Evolutionary conservation across 2,113 vertebrate genomes (phyloP).

Genomic region (Planiliza haematocheilus): DNA sequence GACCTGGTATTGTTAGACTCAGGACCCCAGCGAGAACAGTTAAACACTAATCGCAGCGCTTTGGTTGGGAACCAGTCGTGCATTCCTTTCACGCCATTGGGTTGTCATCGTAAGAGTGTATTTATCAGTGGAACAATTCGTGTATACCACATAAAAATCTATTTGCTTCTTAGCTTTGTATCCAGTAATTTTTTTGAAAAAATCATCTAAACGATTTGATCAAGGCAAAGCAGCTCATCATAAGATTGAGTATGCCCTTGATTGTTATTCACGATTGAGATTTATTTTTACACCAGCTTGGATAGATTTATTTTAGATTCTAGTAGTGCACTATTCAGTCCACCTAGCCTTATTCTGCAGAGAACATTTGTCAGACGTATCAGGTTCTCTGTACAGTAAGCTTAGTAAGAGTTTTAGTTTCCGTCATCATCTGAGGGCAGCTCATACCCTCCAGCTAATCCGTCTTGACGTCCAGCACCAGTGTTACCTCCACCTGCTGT

Average conservation of each 20-base stretch:
- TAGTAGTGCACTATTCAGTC: neutral
- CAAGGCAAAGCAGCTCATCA: slow-evolving; percentile 22
- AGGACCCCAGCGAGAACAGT: slow-evolving; percentile 59
- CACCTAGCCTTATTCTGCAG: neutral
- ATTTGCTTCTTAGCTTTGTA: slow-evolving; percentile 27
- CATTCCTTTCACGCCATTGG: slow-evolving; percentile 51
- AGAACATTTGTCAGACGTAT: slow-evolving; percentile 28
- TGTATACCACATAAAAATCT: slow-evolving; percentile 33
- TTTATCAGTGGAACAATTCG: slow-evolving; percentile 39
- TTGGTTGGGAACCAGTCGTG: slow-evolving; percentile 55
- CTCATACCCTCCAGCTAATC: slow-evolving; percentile 59
- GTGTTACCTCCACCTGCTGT: slow-evolving; percentile 65
- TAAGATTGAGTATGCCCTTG: slow-evolving; percentile 15
- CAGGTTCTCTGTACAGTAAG: slow-evolving; percentile 15
- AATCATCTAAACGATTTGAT: slow-evolving; percentile 2
- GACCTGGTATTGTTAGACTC: slow-evolving; percentile 28
- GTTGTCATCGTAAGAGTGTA: slow-evolving; percentile 18
- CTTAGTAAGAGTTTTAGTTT: slow-evolving; percentile 37
- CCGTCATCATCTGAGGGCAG: slow-evolving; percentile 38
- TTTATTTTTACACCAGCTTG: no score
- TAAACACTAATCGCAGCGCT: slow-evolving; percentile 57
- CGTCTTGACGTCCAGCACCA: slow-evolving; percentile 55
- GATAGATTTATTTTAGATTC: slow-evolving; percentile 24
- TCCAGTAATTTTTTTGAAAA: slow-evolving; percentile 26
- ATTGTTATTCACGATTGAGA: slow-evolving; percentile 21